These are phyloP conservation scores for Octomys mimax DNA, from an alignment of 2,797 vertebrate species.

Conservation along the genomic window DNA sequence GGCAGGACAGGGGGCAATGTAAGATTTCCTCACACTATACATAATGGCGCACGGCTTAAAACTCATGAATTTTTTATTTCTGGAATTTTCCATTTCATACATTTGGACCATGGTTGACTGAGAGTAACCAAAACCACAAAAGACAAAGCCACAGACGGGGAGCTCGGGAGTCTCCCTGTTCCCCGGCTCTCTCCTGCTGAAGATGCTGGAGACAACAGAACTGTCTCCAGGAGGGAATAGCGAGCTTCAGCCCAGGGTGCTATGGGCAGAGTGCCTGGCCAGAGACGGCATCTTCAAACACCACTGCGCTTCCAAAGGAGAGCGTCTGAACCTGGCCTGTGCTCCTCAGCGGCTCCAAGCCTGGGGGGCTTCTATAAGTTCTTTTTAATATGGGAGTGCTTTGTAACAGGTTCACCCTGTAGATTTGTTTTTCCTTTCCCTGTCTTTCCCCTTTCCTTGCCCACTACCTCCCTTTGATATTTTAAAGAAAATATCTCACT, in stretches of 20 bases:
- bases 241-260: fast-evolving
- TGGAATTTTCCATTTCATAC: neutral
- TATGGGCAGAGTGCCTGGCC: neutral
- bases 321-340: fast-evolving
- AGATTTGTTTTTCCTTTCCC: neutral
- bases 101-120: neutral
- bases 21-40: neutral
- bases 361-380: neutral
- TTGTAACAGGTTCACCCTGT: neutral
- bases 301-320: neutral
- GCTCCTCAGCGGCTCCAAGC: neutral
- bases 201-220: neutral
- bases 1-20: neutral
- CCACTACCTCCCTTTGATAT: neutral
- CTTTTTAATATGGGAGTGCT: neutral
- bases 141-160: neutral
- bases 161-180: neutral
- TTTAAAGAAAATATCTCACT: neutral
- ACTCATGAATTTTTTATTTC: neutral
- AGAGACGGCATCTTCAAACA: neutral
- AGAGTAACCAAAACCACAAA: neutral
- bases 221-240: neutral
- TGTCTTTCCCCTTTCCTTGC: neutral
- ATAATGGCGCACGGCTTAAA: neutral
- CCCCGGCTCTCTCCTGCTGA: neutral